Base-by-base conservation (phyloP, 2,797 vertebrate species). In the Amniataba percoides region DNA sequence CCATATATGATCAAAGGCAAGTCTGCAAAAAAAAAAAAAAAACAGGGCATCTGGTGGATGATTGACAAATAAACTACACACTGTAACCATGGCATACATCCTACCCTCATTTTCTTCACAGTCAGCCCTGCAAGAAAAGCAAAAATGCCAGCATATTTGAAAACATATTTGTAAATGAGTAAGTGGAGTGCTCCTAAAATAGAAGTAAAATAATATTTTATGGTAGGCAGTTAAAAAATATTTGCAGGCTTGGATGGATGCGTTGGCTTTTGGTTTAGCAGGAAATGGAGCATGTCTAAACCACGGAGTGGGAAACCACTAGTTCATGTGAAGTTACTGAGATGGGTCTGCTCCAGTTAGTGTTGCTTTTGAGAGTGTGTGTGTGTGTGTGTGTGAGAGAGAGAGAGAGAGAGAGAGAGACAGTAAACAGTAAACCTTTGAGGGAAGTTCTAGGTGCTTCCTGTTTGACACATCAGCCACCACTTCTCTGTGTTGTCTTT, bases 381-480 rank as follows among this genome's bases (percentile, higher is more conserved):
- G 4, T 36, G 19, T 27, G 1, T 40, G 0, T 51, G 7, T 45
- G 19, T 27, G 5, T 9, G n/a, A n/a, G n/a, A n/a, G n/a, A n/a
- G n/a, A n/a, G n/a, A n/a, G n/a, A n/a, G n/a, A n/a, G n/a, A n/a
- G n/a, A n/a, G n/a, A n/a, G n/a, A n/a, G n/a, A n/a, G n/a, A n/a
- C n/a, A n/a, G n/a, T n/a, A n/a, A n/a, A 31, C 27, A 31, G 27
- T 31, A 88, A 57, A 87, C 70, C 55, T 85, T 67, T 51, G n/a
- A 73, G 53, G 79, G 79, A 90, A 85, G 83, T 81, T 68, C 0
- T 1, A 43, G 6, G 1, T 8, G 36, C 73, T 93, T 92, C 88
- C 91, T 89, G 85, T 89, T 84, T 89, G 73, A 82, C 71, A 75
- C 78, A 71, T 74, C 46, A 66, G 23, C 68, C 40, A 9, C 58